phyloP scores from a whole-genome alignment of 2,113 vertebrate genomes.

The Hucho hucho region DNA sequence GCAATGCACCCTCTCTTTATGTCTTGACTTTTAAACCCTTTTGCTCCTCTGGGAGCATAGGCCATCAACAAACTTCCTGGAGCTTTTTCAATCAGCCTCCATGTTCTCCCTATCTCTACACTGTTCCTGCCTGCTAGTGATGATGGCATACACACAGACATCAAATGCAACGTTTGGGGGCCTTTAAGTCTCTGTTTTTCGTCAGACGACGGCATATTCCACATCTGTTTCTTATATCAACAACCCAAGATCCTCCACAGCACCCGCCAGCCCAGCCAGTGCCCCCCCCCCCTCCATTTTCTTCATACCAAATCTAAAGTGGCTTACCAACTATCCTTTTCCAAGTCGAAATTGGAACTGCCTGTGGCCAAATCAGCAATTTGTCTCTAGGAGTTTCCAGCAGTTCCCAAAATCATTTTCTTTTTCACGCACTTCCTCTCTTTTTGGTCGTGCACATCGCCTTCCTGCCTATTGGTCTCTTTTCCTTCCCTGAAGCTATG shows the following conservation, averaged over 20 bases:
- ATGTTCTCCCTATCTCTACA: not conserved
- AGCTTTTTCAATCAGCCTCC: not conserved
- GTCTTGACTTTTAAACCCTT: not conserved
- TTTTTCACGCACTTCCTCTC: constrained; percentile 48
- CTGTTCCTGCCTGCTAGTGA: not conserved
- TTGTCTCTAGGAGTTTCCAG: constrained; percentile 20
- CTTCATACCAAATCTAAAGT: constrained; percentile 28
- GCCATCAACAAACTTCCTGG: not conserved
- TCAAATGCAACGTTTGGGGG: constrained; percentile 18
- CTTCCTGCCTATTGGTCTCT: constrained; percentile 46
- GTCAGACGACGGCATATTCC: constrained; percentile 55
- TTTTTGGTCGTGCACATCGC: constrained; percentile 56
- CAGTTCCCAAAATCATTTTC: not conserved
- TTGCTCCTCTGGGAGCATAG: no score
- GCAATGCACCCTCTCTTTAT: not conserved
- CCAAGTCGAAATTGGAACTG: constrained; percentile 40
- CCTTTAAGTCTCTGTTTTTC: constrained; percentile 32
- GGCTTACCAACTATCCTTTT: constrained; percentile 45
- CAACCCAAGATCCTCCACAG: constrained; percentile 27
- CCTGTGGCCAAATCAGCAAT: constrained; percentile 28
- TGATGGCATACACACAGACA: not conserved
- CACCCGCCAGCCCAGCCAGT: constrained; percentile 19
- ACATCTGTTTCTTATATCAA: constrained; percentile 68
- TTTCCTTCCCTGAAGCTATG: constrained; percentile 57
- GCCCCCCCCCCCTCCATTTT: constrained; percentile 17